phyloP scores from a whole-genome alignment of 2,797 vertebrate genomes.

The Eurystomus glaucurus region DNA sequence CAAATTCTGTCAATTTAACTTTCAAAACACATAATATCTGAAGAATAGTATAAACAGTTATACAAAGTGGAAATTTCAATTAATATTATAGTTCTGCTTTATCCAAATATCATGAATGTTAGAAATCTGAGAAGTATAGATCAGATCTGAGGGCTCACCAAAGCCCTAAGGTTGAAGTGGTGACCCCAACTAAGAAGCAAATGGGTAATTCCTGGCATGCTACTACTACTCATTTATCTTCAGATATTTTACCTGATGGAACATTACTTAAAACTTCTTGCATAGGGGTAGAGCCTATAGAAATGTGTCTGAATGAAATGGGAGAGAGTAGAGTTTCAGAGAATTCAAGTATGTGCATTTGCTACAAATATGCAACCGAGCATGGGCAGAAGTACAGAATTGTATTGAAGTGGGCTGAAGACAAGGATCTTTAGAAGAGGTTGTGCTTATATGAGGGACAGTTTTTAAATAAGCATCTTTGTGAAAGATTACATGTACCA shows the following conservation, averaged over 20 bases:
- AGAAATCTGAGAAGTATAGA: neutral
- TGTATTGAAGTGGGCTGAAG: neutral
- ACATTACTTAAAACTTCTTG: neutral
- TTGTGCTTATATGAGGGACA: neutral
- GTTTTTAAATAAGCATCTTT: neutral
- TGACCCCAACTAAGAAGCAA: neutral
- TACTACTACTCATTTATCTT: neutral
- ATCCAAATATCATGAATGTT: neutral
- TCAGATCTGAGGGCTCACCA: neutral
- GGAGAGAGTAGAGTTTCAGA: neutral
- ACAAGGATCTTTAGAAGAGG: neutral
- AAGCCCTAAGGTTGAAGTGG: neutral
- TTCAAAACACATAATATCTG: neutral
- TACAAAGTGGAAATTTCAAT: neutral
- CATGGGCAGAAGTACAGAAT: neutral
- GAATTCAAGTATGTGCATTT: neutral
- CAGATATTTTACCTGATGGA: neutral
- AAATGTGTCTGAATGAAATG: neutral
- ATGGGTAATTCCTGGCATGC: neutral
- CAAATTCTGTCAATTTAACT: conserved; percentile 21
- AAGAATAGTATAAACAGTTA: neutral
- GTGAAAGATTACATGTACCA: neutral
- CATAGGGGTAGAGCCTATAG: neutral
- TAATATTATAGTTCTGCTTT: neutral
- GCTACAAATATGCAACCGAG: neutral